Conservation (phyloP, 2,888 invertebrate species). For the Dione vanillae region DNA sequence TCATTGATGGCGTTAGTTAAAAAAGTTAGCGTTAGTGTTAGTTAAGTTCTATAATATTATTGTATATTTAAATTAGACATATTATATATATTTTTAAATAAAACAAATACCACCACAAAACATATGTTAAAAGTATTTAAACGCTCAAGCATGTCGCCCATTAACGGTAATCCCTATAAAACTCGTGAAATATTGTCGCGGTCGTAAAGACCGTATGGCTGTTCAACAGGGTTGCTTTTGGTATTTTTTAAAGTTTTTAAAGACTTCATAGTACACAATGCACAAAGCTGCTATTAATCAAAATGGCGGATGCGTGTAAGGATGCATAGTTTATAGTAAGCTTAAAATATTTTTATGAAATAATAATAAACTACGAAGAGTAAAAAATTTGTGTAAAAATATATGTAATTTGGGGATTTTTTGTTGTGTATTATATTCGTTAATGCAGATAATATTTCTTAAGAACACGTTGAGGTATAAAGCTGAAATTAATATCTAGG, state of each 20-base stretch:
- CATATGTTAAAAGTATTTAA: constrained; percentile 62
- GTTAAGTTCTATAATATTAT: too few relatives aligned
- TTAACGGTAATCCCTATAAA: constrained; percentile 76
- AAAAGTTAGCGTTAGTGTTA: too few relatives aligned
- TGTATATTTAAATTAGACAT: too few relatives aligned
- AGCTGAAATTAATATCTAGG: too few relatives aligned
- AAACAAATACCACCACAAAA: constrained; percentile 53
- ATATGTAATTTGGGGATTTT: too few relatives aligned
- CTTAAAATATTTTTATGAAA: constrained; percentile 17
- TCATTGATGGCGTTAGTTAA: too few relatives aligned
- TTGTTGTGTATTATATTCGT: too few relatives aligned
- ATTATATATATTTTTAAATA: neutral
- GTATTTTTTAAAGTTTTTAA: constrained; percentile 58
- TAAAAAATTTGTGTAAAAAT: too few relatives aligned
- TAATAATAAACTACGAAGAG: too few relatives aligned
- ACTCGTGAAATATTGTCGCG: constrained; percentile 51
- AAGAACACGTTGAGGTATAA: too few relatives aligned
- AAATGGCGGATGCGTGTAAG: constrained; percentile 51
- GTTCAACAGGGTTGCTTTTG: constrained; percentile 56
- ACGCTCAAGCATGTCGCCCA: constrained; percentile 55
- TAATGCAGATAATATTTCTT: too few relatives aligned
- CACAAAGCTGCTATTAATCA: constrained; percentile 69
- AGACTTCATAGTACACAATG: constrained; percentile 57
- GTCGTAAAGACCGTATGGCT: constrained; percentile 48
- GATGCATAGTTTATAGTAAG: constrained; percentile 15